Evolutionary conservation across 2,888 invertebrate genomes (phyloP).

Genomic region (Junonia oenone): DNA sequence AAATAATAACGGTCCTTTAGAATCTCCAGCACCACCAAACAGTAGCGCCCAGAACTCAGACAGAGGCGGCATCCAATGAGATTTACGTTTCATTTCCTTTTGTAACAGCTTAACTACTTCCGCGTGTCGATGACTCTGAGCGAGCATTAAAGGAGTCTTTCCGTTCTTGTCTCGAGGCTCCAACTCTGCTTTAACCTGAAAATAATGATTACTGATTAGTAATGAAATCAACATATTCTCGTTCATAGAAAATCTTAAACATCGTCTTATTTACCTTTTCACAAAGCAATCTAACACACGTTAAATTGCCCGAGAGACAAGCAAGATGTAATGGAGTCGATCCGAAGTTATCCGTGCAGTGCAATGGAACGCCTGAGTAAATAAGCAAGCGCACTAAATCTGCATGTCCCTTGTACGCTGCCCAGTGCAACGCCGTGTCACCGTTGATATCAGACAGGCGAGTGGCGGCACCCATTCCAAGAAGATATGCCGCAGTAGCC

Average conservation of each 20-base stretch:
- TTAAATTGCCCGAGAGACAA: conserved; percentile 91
- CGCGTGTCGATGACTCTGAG: conserved; percentile 91
- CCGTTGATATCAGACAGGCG: conserved; percentile 94
- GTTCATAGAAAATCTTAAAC: too few species aligned
- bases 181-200: conserved; percentile 89
- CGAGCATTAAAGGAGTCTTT: conserved; percentile 93
- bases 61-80: conserved; percentile 92
- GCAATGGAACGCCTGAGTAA: conserved; percentile 93
- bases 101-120: conserved; percentile 91
- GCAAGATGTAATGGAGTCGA: conserved; percentile 95
- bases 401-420: conserved; percentile 94
- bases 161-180: conserved; percentile 94
- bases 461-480: conserved; percentile 93
- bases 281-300: conserved; percentile 91
- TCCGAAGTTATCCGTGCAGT: conserved; percentile 94
- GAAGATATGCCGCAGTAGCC: conserved; percentile 92
- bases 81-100: conserved; percentile 88
- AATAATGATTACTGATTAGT: background rate
- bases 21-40: conserved; percentile 94
- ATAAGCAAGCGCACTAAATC: conserved; percentile 92
- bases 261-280: conserved; percentile 85
- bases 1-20: conserved; percentile 91
- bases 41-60: conserved; percentile 93
- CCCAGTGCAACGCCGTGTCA: conserved; percentile 96
- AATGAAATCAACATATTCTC: too few species aligned